A percentile compares a stretch with the other conserved stretches of the same genome.
Evolutionary conservation across 2,113 vertebrate genomes (phyloP).

Genomic region (Grallaria varia): DNA sequence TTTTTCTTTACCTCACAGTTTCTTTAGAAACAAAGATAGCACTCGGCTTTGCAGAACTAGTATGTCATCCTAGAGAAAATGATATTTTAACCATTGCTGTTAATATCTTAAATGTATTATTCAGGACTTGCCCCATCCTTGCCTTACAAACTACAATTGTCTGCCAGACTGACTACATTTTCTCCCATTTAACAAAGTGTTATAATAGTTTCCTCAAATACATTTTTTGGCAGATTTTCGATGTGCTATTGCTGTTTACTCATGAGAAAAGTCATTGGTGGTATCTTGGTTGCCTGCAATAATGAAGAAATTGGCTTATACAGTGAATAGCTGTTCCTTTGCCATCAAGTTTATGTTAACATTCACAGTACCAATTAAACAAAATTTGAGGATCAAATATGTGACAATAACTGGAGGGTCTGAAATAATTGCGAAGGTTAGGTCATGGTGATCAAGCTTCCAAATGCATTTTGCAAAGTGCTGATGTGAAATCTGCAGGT

Average conservation of each 20-base stretch:
- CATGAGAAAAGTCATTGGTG: background rate
- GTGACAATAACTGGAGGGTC: constrained; percentile 14
- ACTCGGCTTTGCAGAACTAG: background rate
- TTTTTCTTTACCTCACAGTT: background rate
- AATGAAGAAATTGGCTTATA: background rate
- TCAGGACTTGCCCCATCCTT: background rate
- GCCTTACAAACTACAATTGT: background rate
- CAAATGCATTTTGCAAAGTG: background rate
- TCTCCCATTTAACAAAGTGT: background rate
- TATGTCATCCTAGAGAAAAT: background rate
- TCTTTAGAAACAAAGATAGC: background rate
- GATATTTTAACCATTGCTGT: background rate
- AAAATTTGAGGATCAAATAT: background rate
- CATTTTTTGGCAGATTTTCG: background rate
- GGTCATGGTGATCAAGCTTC: background rate
- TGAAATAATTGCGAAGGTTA: constrained; percentile 27
- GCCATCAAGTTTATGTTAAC: background rate
- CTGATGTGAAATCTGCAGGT: background rate
- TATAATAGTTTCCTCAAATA: background rate
- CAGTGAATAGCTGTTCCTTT: background rate
- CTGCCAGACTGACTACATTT: background rate
- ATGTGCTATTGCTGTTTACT: background rate
- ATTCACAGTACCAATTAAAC: constrained; percentile 7
- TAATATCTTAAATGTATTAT: background rate
- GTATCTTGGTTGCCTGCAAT: background rate